Conservation (phyloP, 2,113 vertebrate species). For the Nycticebus coucang region DNA sequence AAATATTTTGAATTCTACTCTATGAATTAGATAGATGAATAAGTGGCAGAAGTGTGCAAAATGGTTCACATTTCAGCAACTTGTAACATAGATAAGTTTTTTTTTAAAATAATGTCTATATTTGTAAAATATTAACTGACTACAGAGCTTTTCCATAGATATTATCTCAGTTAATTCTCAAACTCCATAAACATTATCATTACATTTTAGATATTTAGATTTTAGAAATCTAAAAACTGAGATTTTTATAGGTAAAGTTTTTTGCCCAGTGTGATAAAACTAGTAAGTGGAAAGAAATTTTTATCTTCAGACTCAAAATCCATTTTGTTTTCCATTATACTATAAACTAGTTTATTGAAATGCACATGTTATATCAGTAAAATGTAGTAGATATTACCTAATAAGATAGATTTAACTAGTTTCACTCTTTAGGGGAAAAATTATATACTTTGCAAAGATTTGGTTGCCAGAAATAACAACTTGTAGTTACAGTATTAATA, state of each 20-base stretch:
- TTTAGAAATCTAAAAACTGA: slow-evolving; percentile 24
- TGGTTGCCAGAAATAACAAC: not conserved
- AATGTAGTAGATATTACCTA: slow-evolving; percentile 1
- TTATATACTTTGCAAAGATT: slow-evolving; percentile 51
- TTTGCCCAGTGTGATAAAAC: not conserved
- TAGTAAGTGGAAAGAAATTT: not conserved
- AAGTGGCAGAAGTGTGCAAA: not conserved
- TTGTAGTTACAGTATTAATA: slow-evolving; percentile 34
- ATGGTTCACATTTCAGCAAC: slow-evolving; percentile 34
- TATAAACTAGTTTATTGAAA: slow-evolving; percentile 53
- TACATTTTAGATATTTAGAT: no score
- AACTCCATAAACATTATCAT: not conserved
- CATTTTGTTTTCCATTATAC: not conserved
- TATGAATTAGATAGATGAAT: slow-evolving; percentile 27
- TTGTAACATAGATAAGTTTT: slow-evolving; percentile 20
- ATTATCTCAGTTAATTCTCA: not conserved
- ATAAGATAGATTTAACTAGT: slow-evolving; percentile 35
- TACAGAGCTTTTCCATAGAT: not conserved
- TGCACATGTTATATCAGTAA: slow-evolving; percentile 15
- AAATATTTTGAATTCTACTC: slow-evolving; percentile 27
- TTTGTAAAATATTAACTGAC: slow-evolving; percentile 20
- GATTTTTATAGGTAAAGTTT: not conserved
- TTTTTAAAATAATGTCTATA: not conserved
- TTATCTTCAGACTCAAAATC: slow-evolving; percentile 19
- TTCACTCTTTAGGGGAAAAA: slow-evolving; percentile 41